phyloP scores from a whole-genome alignment of 2,113 vertebrate genomes.

The Craseonycteris thonglongyai region DNA sequence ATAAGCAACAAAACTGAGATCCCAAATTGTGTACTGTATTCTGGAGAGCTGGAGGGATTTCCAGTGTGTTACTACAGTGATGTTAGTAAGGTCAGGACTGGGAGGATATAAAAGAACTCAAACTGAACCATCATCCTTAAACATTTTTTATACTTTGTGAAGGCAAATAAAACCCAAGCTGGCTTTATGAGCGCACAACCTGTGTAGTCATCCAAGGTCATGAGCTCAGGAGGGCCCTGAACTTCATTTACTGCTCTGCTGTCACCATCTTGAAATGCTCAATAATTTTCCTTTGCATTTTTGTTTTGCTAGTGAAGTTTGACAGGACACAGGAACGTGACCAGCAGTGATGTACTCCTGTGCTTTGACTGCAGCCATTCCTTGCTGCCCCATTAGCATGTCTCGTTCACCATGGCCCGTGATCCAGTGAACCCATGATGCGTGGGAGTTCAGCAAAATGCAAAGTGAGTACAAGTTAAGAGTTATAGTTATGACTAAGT shows the following conservation, averaged over 20 bases:
- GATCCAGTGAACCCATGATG: too few relatives aligned
- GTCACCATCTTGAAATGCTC: background rate
- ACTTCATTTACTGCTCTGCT: background rate
- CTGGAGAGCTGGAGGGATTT: background rate
- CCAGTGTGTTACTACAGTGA: background rate
- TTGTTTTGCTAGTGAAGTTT: background rate
- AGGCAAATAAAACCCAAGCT: background rate
- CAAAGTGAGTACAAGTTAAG: background rate
- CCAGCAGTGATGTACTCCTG: rapidly evolving
- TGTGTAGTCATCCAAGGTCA: too few relatives aligned
- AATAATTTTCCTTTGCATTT: background rate
- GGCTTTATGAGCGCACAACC: rapidly evolving
- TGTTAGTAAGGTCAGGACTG: background rate
- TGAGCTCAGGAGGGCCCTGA: background rate
- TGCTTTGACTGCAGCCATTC: rapidly evolving
- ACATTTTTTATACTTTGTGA: background rate
- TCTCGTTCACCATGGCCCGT: rapidly evolving
- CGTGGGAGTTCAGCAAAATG: background rate
- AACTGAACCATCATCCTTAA: background rate
- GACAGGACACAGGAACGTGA: background rate
- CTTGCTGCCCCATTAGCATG: background rate
- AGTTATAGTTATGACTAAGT: background rate
- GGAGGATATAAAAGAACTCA: background rate
- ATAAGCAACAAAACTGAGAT: background rate
- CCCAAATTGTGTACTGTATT: background rate